These are phyloP conservation scores for western clawed frog (Xenopus tropicalis) DNA, from an alignment of 2,113 vertebrate genomes.

Conservation along the genomic window DNA sequence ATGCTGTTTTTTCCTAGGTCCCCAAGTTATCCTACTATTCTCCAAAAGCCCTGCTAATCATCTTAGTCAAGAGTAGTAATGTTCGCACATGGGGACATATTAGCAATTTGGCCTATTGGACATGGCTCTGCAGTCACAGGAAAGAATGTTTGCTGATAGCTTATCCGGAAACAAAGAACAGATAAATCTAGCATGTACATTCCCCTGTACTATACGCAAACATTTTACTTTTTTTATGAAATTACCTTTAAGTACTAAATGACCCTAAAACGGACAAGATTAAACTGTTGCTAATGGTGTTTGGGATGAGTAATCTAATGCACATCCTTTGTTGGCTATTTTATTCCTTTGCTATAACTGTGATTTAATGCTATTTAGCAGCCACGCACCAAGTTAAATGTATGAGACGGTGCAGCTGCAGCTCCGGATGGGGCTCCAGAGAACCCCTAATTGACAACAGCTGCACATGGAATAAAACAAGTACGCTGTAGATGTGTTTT, in stretches of 20 bases:
- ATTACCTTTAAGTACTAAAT: neutral
- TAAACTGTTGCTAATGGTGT: neutral
- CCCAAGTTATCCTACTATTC: too few species aligned
- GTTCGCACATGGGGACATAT: too few species aligned
- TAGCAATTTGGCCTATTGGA: too few species aligned
- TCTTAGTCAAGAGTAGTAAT: too few species aligned
- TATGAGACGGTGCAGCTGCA: constrained; percentile 46
- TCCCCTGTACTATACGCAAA: too few species aligned
- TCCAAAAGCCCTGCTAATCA: too few species aligned
- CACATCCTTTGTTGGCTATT: constrained; percentile 44
- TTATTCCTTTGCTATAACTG: constrained; percentile 47
- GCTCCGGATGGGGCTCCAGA: constrained; percentile 54
- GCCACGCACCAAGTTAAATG: constrained; percentile 53
- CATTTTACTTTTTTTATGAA: too few species aligned
- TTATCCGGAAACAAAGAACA: too few species aligned
- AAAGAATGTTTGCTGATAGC: too few species aligned
- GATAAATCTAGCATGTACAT: too few species aligned
- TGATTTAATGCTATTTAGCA: constrained; percentile 56
- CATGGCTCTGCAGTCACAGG: too few species aligned
- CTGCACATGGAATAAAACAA: constrained; percentile 56
- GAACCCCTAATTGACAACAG: constrained; percentile 59
- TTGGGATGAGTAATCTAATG: constrained; percentile 8
- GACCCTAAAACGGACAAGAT: neutral
- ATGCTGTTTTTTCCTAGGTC: too few species aligned
- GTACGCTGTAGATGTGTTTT: constrained; percentile 32